Conservation (phyloP, 2,888 invertebrate genomes). For the Augochlorella aurata region DNA sequence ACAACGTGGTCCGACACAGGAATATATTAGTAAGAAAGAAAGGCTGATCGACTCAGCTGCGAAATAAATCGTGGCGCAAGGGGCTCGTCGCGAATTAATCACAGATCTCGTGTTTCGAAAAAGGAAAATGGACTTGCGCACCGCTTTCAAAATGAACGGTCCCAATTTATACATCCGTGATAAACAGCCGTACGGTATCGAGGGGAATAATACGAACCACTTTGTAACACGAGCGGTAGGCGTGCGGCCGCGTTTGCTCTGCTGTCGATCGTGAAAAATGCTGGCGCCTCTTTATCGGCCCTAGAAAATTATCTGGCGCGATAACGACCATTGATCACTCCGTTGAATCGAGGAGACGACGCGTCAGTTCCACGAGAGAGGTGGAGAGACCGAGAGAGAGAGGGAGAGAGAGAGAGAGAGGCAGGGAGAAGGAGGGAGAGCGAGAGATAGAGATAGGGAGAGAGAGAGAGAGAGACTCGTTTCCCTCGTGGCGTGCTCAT, state of each 20-base stretch:
- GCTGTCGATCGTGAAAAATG: constrained; percentile 59
- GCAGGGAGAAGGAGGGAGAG: background rate
- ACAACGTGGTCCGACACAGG: no score
- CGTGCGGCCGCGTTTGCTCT: constrained; percentile 50
- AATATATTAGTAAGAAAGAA: no score
- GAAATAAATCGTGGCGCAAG: no score
- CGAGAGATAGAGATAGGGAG: constrained; percentile 5
- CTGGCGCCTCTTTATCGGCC: constrained; percentile 60
- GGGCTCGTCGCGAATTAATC: no score
- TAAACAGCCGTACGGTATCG: background rate
- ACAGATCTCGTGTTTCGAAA: no score
- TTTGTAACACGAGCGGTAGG: constrained; percentile 41
- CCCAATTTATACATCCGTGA: no score
- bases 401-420: constrained; percentile 10
- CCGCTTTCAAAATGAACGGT: no score
- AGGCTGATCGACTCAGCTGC: no score
- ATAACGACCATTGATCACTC: constrained; percentile 65
- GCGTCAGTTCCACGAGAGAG: constrained; percentile 31
- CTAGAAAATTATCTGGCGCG: constrained; percentile 62
- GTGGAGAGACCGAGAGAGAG: background rate
- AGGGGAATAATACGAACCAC: constrained; percentile 13
- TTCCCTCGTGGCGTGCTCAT: constrained; percentile 61
- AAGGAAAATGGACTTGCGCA: no score
- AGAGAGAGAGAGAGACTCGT: constrained; percentile 41
- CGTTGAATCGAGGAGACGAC: constrained; percentile 59